These are phyloP conservation scores for Gymnarchus niloticus DNA, from an alignment of 2,113 vertebrate genomes.

Conservation along the genomic window DNA sequence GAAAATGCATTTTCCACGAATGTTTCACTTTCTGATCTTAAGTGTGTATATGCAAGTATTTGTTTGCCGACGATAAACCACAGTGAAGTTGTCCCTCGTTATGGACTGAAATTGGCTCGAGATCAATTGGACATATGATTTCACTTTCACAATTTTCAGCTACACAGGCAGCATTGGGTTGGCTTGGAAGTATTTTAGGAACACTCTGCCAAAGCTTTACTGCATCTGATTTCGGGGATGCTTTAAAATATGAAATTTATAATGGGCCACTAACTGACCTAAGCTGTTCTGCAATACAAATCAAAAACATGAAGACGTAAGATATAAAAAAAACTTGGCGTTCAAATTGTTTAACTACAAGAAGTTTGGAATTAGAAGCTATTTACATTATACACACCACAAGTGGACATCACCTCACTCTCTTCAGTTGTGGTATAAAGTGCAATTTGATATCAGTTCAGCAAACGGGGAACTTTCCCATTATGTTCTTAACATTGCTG, in stretches of 20 bases:
- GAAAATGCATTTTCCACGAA: too few species aligned
- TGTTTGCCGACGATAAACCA: neutral
- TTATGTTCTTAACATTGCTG: too few species aligned
- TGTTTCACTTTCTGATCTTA: too few species aligned
- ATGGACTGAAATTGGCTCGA: neutral
- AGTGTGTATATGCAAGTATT: neutral
- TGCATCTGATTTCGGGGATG: constrained; percentile 6
- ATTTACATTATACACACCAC: neutral
- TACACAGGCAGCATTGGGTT: neutral
- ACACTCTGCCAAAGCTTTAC: neutral
- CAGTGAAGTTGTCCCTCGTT: neutral
- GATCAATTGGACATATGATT: neutral
- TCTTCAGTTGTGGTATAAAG: too few species aligned
- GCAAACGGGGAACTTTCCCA: too few species aligned
- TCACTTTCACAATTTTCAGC: neutral
- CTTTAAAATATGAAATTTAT: neutral
- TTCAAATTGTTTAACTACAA: too few species aligned
- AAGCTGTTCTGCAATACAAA: neutral
- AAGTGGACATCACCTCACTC: too few species aligned
- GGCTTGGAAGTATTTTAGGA: neutral
- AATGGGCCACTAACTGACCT: neutral
- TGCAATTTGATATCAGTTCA: too few species aligned
- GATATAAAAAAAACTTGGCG: neutral
- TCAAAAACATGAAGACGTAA: neutral
- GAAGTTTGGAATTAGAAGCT: neutral